Evolutionary conservation across 2,888 invertebrate species (phyloP).

Genomic region (Nomada goodeniana): DNA sequence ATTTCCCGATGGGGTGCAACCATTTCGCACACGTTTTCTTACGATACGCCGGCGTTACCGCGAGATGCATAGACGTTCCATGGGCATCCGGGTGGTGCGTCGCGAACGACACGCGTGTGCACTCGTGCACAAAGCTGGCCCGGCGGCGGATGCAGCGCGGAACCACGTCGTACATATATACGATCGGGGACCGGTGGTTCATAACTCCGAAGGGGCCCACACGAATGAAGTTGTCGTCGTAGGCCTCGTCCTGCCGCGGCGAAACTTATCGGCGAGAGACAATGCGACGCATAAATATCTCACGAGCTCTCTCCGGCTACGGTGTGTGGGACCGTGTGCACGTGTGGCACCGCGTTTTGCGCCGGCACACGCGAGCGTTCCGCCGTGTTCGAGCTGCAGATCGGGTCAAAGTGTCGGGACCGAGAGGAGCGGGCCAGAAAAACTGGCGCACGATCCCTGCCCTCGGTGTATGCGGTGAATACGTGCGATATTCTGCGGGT

Average conservation of each 20-base stretch:
- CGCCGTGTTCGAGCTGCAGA: constrained; percentile 41
- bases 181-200: constrained; percentile 72
- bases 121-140: constrained; percentile 58
- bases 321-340: constrained; percentile 20
- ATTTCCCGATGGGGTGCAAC: background rate
- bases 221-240: constrained; percentile 83
- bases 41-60: background rate
- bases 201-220: constrained; percentile 76
- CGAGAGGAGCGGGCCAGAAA: constrained; percentile 38
- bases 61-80: background rate
- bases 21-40: background rate
- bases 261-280: constrained; percentile 75
- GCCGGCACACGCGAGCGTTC: constrained; percentile 30
- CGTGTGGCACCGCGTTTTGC: constrained; percentile 18
- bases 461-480: constrained; percentile 6
- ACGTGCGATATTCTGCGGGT: constrained; percentile 28
- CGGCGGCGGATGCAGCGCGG: constrained; percentile 27
- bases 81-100: constrained; percentile 50
- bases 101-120: constrained; percentile 46
- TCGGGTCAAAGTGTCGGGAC: constrained; percentile 60
- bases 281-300: constrained; percentile 84
- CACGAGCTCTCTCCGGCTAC: constrained; percentile 74
- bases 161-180: constrained; percentile 41
- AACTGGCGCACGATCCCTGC: constrained; percentile 52
- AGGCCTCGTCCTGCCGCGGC: constrained; percentile 61